Evolutionary conservation across 2,113 vertebrate genomes (phyloP).

Genomic region (Epinephelus fuscoguttatus): DNA sequence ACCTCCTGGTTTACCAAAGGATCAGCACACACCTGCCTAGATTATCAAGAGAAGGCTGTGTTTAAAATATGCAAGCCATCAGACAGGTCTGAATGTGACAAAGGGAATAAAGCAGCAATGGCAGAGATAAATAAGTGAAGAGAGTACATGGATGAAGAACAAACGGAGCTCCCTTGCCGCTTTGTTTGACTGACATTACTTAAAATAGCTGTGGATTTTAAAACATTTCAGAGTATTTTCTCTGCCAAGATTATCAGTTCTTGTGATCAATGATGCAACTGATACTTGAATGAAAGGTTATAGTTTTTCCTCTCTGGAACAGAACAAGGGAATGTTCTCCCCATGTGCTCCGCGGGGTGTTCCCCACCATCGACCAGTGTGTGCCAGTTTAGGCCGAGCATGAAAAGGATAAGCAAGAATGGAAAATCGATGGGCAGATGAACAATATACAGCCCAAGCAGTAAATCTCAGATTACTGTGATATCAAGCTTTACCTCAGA

Average conservation of each 20-base stretch:
- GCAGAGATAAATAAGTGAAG: conserved; percentile 43
- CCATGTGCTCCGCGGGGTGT: conserved; percentile 34
- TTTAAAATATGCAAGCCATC: conserved; percentile 41
- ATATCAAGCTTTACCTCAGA: neutral
- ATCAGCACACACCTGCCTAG: conserved; percentile 72
- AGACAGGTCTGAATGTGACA: conserved; percentile 29
- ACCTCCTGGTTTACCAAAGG: conserved; percentile 72
- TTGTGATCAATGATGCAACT: conserved; percentile 21
- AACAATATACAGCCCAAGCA: conserved; percentile 19
- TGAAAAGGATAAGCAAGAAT: conserved; percentile 36
- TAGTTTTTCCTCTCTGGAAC: neutral
- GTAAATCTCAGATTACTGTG: conserved; percentile 43
- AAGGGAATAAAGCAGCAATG: conserved; percentile 24
- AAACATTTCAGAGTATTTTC: conserved; percentile 18
- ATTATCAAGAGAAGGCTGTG: conserved; percentile 53
- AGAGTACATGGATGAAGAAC: conserved; percentile 29
- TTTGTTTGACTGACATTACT: conserved; percentile 12
- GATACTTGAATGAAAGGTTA: conserved; percentile 20
- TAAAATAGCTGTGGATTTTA: neutral
- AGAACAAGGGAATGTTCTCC: neutral
- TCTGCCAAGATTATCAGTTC: conserved; percentile 2
- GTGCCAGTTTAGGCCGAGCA: conserved; percentile 19
- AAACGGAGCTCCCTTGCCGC: neutral
- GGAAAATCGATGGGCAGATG: conserved; percentile 48
- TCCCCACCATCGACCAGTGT: conserved; percentile 23